phyloP scores from a whole-genome alignment of 2,888 invertebrate genomes.

The Oligia fasciuncula region DNA sequence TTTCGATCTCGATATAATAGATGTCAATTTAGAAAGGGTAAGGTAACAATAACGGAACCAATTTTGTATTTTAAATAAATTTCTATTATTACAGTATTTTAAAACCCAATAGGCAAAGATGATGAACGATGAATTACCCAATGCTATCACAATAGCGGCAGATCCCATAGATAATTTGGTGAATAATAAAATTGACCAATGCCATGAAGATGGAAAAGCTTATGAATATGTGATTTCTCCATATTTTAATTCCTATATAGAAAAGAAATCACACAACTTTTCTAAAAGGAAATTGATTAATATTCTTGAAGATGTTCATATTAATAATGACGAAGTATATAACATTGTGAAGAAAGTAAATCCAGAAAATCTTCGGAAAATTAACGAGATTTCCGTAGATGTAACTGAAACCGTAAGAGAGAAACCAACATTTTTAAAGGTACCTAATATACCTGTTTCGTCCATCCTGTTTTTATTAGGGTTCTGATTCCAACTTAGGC shows the following conservation, averaged over 20 bases:
- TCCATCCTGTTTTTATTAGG: neutral
- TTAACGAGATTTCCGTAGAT: slow-evolving; percentile 71
- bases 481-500: neutral
- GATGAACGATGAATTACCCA: slow-evolving; percentile 69
- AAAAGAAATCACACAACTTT: slow-evolving; percentile 69
- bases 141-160: slow-evolving; percentile 53
- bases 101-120: slow-evolving; percentile 69
- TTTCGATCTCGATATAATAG: slow-evolving; percentile 76
- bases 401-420: slow-evolving; percentile 18
- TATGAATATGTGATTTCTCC: slow-evolving; percentile 68
- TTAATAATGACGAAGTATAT: slow-evolving; percentile 74
- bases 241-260: slow-evolving; percentile 70
- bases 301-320: slow-evolving; percentile 81
- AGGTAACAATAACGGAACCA: neutral
- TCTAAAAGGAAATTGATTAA: slow-evolving; percentile 82
- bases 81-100: slow-evolving; percentile 6
- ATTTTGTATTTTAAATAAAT: neutral
- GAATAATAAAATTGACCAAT: slow-evolving; percentile 51
- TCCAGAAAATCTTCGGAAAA: slow-evolving; percentile 71
- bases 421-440: slow-evolving; percentile 18
- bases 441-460: slow-evolving; percentile 1
- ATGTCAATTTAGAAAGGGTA: slow-evolving; percentile 80
- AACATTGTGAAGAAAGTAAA: slow-evolving; percentile 78
- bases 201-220: slow-evolving; percentile 54
- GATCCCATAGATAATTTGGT: slow-evolving; percentile 54